Base-by-base conservation (phyloP, 92 coral and sea anemone species). In the Phymanthus crucifer region DNA sequence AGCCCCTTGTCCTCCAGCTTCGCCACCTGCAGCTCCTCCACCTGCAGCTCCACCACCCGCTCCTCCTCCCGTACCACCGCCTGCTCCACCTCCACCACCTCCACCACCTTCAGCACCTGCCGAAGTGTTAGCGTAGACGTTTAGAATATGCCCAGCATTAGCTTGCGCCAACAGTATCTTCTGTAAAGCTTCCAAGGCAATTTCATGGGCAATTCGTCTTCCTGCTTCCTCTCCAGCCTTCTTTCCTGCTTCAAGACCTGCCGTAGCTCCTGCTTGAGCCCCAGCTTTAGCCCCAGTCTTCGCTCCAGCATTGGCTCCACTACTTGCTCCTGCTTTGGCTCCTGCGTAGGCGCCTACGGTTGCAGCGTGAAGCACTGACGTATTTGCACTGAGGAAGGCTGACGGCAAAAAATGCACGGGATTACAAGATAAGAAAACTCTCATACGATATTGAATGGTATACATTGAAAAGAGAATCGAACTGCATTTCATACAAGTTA, bases 191-290 rank as follows among this genome's bases (percentile, higher is more conserved):
- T 89, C 90, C 31, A 86, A 48, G 18, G 88, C 93, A 14, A 89
- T 89, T 40, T 72, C 52, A 46, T 86, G 87, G 10, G 93, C 93
- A 14, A 89, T 89, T 71, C 82, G 54, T 74, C 78, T 81, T 1
- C 90, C 97, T 35, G 97, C 97, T 9, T 92, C 85, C 71, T 89
- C 90, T 34, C 93, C 93, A 34, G 97, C 97, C 71, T 92, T 92
- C 21, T 58, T 74, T 0, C 93, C 91, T 32, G 93, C 97, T 32
- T 89, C 88, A 57, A 87, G 73, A 3, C 97, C 97, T 19, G 97
- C 97, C 40, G 78, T 84, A 5, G 93, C 93, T 35, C 97, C 97
- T n/a, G 97, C 97, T 23, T 90, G 84, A 24, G 93, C 97, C n/a
- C 97, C 97, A 33, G 97, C 97, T 74, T 85, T 89, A 1, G 93